These are phyloP conservation scores for Pocillopora damicornis DNA, from an alignment of 64 coral and sea anemone species.

Conservation along the genomic window DNA sequence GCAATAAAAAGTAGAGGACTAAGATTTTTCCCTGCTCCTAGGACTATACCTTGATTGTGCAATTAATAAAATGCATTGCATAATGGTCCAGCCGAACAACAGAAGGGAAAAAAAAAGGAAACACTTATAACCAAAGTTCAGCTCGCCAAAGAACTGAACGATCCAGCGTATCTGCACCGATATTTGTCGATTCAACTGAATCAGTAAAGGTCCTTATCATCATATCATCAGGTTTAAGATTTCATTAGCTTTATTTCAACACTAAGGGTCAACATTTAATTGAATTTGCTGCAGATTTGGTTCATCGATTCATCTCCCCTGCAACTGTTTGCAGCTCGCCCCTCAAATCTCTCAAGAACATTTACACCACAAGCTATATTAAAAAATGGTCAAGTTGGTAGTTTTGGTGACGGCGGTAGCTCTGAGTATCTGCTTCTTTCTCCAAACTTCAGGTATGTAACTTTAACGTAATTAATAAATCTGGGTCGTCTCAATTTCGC, in stretches of 20 bases:
- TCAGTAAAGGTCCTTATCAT: neutral
- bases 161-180: neutral
- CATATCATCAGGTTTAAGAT: neutral
- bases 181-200: neutral
- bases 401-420: neutral
- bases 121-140: neutral
- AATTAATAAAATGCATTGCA: neutral
- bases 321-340: neutral
- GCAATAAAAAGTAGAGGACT: no score
- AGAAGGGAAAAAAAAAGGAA: neutral
- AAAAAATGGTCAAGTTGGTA: neutral
- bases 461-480: neutral
- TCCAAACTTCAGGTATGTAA: neutral
- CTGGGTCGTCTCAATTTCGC: neutral
- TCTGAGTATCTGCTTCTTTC: neutral
- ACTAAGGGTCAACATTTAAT: neutral
- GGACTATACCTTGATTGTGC: no score
- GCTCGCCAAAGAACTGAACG: neutral
- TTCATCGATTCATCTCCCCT: neutral
- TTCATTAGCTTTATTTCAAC: neutral
- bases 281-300: slow-evolving; percentile 4
- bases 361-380: neutral
- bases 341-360: neutral
- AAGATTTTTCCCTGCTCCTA: no score
- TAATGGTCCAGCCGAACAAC: neutral